Evolutionary conservation across 2,797 vertebrate species (phyloP), one percentile per base, ranked within the genome.

Genomic region (Phalloptychus januarius): DNA sequence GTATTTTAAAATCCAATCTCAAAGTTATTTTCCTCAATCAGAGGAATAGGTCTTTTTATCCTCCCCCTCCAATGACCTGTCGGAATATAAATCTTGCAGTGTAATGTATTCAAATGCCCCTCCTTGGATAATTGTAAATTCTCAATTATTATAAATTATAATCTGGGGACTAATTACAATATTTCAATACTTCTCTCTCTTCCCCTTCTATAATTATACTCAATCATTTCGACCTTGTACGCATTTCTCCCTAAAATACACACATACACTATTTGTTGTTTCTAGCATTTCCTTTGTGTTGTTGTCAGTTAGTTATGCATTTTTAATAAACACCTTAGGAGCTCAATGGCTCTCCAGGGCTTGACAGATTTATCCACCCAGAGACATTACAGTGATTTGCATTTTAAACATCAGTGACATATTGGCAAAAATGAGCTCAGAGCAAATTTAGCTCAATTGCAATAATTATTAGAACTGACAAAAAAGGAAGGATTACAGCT

Each of bases 331-430:
- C 78, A 84, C 67, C 76, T 86, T 54, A 61, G 16, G 72, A 74
- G 83, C 80, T 85, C 46, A 23, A 83, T 56, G 69, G 82, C 71
- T 82, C 82, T 87, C 83, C 38, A 44, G 83, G 78, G 81, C 67
- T 48, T 82, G 67, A 83, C 78, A 81, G 74, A 88, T 84, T 82
- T 85, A 88, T 82, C 84, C 75, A 65, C 72, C 7, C 81, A 87
- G 80, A 89, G 71, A 76, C 73, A 83, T 86, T 86, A 77, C 38
- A 28, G 67, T 86, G 81, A 90, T 90, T 89, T 90, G 85, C 77
- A 83, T 80, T 72, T 36, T 15, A 79, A 70, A 76, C 82, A 85
- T 83, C 76, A 65, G 77, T 10, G 2, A 58, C 82, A 84, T 88
- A 78, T 82, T 76, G 78, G 52, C 50, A 50, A 38, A 74, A 81